Base-by-base conservation (phyloP, 2,797 vertebrate genomes). In the Acomys russatus region DNA sequence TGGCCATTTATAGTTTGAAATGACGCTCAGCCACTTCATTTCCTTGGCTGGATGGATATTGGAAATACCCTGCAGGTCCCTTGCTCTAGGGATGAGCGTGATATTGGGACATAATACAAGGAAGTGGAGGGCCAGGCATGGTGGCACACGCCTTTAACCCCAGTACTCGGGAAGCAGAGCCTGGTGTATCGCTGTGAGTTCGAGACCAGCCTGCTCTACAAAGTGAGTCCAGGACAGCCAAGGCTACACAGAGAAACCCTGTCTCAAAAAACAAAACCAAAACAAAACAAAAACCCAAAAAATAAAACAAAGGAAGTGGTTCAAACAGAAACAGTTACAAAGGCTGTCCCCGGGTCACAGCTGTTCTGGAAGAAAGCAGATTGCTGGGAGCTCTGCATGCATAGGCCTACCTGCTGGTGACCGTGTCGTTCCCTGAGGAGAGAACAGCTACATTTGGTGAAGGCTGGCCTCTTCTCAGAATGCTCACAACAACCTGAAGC, bases 401-500 rank as follows among this genome's bases (percentile, higher is more conserved):
- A 28, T 17, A 6, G 4, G 28, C 25, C 49, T 68, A 74, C 66
- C 74, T 54, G 17, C 38, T 22, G 44, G 61, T 68, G 25, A 12
- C 83, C 30, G 23, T 9, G 7, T 51, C 12, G 64, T 64, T 49
- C 54, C 88, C 0, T 0, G 6, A 66, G 9, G 11, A 9, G 61
- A 9, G 25, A 17, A 9, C 33, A 8, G 6, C 22, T 17, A 0
- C 15, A 0, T 30, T 1, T 8, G 84, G 56, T 54, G 12, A 77
- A 56, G 87, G 35, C 38, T 18, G 0, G 8, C 28, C n/a, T 91
- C 25, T n/a, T 83, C 28, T 85, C 66, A 8, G 93, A 76, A 30
- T 17, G 25, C 0, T 8, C 30, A 0, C 25, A 38, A 38, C 73
- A 28, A 64, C 23, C 0, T 23, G 9, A 2, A 8, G n/a, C n/a